Conservation (phyloP, 2,797 vertebrate species). For the Craterocephalus amniculus region DNA sequence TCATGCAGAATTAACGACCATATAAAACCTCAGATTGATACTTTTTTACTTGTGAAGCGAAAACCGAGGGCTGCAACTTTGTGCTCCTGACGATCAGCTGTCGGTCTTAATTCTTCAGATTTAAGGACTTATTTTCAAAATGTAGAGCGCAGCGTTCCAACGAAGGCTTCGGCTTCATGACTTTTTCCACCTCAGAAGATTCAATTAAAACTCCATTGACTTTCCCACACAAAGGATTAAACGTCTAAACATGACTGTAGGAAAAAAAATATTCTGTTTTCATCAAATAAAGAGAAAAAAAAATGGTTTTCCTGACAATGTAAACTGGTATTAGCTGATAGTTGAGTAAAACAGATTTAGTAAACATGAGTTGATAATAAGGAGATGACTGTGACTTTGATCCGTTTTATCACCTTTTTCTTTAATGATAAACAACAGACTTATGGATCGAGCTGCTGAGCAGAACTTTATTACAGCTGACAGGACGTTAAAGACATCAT, state of each 20-base stretch:
- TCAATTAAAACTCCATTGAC: background rate
- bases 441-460: background rate
- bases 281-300: too few species aligned
- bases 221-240: background rate
- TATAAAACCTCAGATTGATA: background rate
- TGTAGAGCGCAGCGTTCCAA: background rate
- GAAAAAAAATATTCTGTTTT: background rate
- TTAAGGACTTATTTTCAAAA: background rate
- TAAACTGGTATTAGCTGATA: too few species aligned
- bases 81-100: background rate
- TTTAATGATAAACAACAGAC: background rate
- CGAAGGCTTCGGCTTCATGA: background rate
- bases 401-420: background rate
- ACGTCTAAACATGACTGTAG: background rate
- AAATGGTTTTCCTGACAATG: too few species aligned
- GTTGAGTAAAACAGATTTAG: too few species aligned
- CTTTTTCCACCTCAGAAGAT: slow-evolving; percentile 7
- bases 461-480: background rate
- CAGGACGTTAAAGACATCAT: background rate
- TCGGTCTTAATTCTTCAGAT: background rate
- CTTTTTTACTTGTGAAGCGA: background rate
- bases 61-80: too few species aligned
- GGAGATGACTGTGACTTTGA: background rate
- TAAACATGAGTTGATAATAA: background rate
- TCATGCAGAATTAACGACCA: background rate